A percentile compares a stretch with the other conserved stretches of the same genome.
Evolutionary conservation across 2,888 invertebrate genomes (phyloP).

Genomic region (Nysson spinosus): DNA sequence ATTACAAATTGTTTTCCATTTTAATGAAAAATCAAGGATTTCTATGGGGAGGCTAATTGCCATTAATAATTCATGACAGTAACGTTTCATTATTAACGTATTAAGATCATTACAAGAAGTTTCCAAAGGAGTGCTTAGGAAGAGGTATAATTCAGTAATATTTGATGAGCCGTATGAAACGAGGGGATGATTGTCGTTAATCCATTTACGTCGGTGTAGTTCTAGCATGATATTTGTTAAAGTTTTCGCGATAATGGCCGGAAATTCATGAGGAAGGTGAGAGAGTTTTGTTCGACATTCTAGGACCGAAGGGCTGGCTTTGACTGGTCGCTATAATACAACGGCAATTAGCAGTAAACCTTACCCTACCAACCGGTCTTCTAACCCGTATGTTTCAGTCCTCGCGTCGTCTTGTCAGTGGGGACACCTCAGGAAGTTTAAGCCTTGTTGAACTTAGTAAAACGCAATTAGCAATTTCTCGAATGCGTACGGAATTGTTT

Average conservation of each 20-base stretch:
- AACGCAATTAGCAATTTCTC: conserved; percentile 53
- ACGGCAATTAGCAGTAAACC: conserved; percentile 69
- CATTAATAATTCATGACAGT: too few species aligned
- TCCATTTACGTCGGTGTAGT: conserved; percentile 14
- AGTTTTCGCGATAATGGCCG: conserved; percentile 48
- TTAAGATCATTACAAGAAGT: too few species aligned
- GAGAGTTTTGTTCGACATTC: conserved; percentile 47
- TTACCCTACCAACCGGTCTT: conserved; percentile 50
- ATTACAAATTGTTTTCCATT: too few species aligned
- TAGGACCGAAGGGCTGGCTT: conserved; percentile 58
- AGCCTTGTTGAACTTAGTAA: conserved; percentile 53
- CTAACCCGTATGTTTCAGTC: conserved; percentile 51
- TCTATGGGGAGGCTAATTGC: too few species aligned
- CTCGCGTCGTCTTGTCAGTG: conserved; percentile 55
- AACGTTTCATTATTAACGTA: too few species aligned
- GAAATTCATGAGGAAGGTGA: conserved; percentile 33
- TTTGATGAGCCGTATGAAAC: conserved; percentile 10
- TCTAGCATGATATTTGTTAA: conserved; percentile 37
- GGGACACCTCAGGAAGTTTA: conserved; percentile 55
- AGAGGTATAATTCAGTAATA: too few species aligned
- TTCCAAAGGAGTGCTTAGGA: too few species aligned
- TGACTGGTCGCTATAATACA: conserved; percentile 66
- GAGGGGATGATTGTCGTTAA: conserved; percentile 18
- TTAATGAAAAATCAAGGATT: too few species aligned
- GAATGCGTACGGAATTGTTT: conserved; percentile 11